Base-by-base conservation (phyloP, 2,888 invertebrate genomes). In the Encarsia formosa region DNA sequence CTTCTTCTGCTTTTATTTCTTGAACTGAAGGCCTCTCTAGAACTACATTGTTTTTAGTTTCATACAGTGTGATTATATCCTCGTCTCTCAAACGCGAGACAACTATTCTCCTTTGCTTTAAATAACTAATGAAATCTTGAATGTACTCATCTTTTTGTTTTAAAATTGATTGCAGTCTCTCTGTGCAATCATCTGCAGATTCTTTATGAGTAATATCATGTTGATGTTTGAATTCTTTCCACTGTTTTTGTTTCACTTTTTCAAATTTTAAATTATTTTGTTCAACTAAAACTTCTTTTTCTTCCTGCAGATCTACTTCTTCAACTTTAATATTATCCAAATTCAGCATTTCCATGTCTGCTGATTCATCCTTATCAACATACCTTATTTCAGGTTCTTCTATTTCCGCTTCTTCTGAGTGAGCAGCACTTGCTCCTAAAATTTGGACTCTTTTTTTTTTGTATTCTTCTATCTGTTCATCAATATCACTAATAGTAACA, bases 381-480 rank as follows among this genome's bases (percentile, higher is more conserved):
- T 16, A 6, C 37, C 22, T 41, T 32, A 43, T 31, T 16, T 53
- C 41, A 18, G 49, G 59, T 22, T 63, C 60, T 43, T 49, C 43
- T 22, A 29, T n/a, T 0, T 29, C 18, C 31, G 42, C 42, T 40
- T 43, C 49, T 22, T 60, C 55, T 23, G 26, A 18, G 20, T 58
- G 51, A 16, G 22, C 37, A 20, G 54, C 48, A 15, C 23, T 40
- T 35, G 61, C 59, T 3, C 73, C 73, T 8, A 74, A 54, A 20
- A 74, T 57, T 49, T 71, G 65, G 39, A 71, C 73, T 9, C 73
- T 65, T 32, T 66, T 70, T 45, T 68, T 70, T 52, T 73, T 73
- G 43, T 74, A 73, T 45, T 72, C 66, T 49, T 74, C 73, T 19
- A 74, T 73, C 59, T 74, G 71, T 45, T 73, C 65, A 20, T 72